Evolutionary conservation across 2,888 invertebrate species (phyloP), one percentile per base, ranked within the genome.

Genomic region (Drosophila paranaensis): DNA sequence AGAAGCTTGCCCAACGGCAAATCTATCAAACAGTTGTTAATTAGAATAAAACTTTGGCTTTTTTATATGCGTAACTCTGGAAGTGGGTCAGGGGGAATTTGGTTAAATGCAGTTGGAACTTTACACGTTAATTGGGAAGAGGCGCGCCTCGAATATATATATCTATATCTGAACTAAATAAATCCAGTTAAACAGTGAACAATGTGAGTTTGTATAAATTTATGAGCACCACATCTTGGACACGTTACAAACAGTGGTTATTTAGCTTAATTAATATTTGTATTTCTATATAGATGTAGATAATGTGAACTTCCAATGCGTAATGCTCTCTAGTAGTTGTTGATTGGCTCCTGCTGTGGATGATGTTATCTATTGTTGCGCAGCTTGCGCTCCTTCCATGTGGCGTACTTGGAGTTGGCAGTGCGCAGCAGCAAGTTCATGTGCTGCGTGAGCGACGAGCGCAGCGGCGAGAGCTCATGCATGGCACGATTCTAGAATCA

Each of bases 361-460:
- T 58, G 46, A 10, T 57, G 91, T 90, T 93, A 93, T 90, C 93
- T 91, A 66, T 91, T 89, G 75, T 91, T 92, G 91, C 95, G 94
- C 86, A 94, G 92, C 90, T 95, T 95, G 68, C 96, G 93, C 80
- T 96, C 95, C 91, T 97, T 97, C 98, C 98, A 98, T 55, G 96
- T 94, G 48, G 95, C 96, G 93, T 96, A 98, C 91, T 98, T 98
- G 72, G 95, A 94, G 92, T 96, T 97, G 13, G 98, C 97, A 0
- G 96, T 95, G 91, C 96, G 96, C 79, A 98, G 94, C 93, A 98
- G 94, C 91, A 97, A 96, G 93, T 98, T 97, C 91, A 98, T 94
- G 92, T 98, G 98, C 92, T 95, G 95, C 9, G 97, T 97, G 42
- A 97, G 93, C 43, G 96, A 95, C 62, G 96, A 95, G 72, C 97